Percentiles rank a stretch among this genome's conserved stretches.
Conservation (phyloP, 1,140 invertebrate species). For the Drosophila ananassae region DNA sequence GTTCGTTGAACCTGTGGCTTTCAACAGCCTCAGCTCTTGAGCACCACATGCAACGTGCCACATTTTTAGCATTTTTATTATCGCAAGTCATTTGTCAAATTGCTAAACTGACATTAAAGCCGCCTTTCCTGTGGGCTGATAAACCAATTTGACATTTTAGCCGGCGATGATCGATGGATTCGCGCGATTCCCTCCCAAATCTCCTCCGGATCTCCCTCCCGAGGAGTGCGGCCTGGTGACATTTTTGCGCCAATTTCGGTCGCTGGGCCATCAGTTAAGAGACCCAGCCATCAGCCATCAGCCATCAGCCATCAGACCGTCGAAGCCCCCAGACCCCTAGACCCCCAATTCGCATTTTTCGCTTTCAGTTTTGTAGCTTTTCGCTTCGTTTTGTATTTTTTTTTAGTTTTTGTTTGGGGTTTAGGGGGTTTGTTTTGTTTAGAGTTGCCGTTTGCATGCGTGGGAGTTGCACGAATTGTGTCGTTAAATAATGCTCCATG, state of each 20-base stretch:
- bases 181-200: constrained; percentile 27
- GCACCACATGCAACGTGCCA: constrained; percentile 28
- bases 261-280: constrained; percentile 80
- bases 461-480: constrained; percentile 81
- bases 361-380: constrained; percentile 68
- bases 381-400: constrained; percentile 24
- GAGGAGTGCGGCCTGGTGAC: constrained; percentile 67
- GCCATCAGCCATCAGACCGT: constrained; percentile 46
- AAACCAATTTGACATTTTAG: constrained; percentile 77
- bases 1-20: constrained; percentile 29
- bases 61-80: constrained; percentile 65
- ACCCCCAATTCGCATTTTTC: constrained; percentile 74
- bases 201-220: constrained; percentile 15
- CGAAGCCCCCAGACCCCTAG: constrained; percentile 12
- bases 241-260: constrained; percentile 81
- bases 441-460: constrained; percentile 66
- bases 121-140: constrained; percentile 66
- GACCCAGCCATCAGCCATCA: constrained; percentile 49
- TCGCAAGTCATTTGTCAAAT: constrained; percentile 79
- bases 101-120: constrained; percentile 80
- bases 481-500: constrained; percentile 79
- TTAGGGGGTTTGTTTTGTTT: constrained; percentile 41
- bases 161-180: constrained; percentile 73
- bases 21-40: constrained; percentile 5
- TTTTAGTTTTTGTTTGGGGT: constrained; percentile 13